phyloP scores from a whole-genome alignment of 2,888 invertebrate species.

The Drosophila anomelani region DNA sequence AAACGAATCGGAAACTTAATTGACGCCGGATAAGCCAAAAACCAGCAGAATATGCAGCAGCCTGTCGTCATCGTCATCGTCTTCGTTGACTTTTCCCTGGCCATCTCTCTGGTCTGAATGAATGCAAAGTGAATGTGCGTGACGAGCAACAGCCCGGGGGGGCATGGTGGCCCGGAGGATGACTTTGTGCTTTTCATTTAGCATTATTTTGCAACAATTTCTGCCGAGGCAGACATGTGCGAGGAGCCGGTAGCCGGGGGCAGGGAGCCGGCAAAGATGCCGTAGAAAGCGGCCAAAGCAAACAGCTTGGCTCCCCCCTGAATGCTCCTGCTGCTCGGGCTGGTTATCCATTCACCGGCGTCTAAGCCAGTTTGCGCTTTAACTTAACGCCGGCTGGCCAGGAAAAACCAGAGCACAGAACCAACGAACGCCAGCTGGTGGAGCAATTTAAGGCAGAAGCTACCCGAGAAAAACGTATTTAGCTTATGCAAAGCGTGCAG shows the following conservation, averaged over 20 bases:
- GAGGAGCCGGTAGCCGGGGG: conserved; percentile 1
- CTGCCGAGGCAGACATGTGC: conserved; percentile 50
- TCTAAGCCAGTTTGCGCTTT: conserved; percentile 75
- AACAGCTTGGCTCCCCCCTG: conserved; percentile 44
- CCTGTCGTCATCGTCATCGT: conserved; percentile 30
- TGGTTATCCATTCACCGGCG: conserved; percentile 31
- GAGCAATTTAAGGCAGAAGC: conserved; percentile 69
- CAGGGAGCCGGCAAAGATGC: conserved; percentile 13
- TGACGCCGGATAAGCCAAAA: conserved; percentile 49
- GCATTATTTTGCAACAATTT: conserved; percentile 78
- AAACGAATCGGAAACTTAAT: conserved; percentile 63
- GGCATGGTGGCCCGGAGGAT: conserved; percentile 46
- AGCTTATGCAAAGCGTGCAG: conserved; percentile 73
- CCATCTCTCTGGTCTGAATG: conserved; percentile 54
- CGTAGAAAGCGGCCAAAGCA: conserved; percentile 59
- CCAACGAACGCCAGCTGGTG: conserved; percentile 57
- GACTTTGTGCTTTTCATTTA: conserved; percentile 81
- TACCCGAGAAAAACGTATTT: conserved; percentile 69
- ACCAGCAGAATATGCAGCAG: conserved; percentile 39
- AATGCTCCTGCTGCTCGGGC: conserved; percentile 15
- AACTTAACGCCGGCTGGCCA: conserved; percentile 72
- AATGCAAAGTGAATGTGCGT: conserved; percentile 79
- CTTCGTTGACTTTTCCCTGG: conserved; percentile 27
- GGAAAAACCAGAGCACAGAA: conserved; percentile 32
- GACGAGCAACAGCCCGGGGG: conserved; percentile 40